phyloP scores from a whole-genome alignment of 2,797 vertebrate genomes.

The Ctenopoma kingsleyae region DNA sequence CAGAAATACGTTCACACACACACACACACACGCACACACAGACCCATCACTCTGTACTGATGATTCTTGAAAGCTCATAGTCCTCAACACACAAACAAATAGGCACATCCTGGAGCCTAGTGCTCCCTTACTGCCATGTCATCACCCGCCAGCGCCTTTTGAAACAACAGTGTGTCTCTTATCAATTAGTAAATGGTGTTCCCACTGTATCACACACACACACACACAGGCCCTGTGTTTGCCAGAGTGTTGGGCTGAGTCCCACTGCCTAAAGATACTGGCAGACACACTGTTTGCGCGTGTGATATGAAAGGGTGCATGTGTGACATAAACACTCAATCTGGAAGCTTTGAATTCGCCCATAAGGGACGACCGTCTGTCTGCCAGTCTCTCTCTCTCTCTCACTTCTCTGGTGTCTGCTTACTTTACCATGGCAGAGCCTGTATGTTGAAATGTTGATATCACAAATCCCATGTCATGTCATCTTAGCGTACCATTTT shows the following conservation, averaged over 20 bases:
- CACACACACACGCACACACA: neutral
- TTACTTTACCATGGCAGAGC: constrained; percentile 64
- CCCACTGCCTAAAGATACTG: constrained; percentile 81
- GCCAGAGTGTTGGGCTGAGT: constrained; percentile 74
- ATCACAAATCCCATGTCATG: constrained; percentile 78
- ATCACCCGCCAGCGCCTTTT: constrained; percentile 68
- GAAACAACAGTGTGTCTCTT: constrained; percentile 76
- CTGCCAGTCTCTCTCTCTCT: constrained; percentile 67
- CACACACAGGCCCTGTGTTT: constrained; percentile 58
- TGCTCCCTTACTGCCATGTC: constrained; percentile 68
- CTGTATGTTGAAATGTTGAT: constrained; percentile 76
- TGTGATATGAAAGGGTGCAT: constrained; percentile 72
- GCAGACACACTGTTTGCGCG: constrained; percentile 61
- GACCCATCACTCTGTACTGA: constrained; percentile 42
- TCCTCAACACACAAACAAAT: constrained; percentile 57
- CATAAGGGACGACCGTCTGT: constrained; percentile 67
- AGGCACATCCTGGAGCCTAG: constrained; percentile 55
- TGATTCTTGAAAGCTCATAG: constrained; percentile 48
- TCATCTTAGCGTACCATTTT: constrained; percentile 71
- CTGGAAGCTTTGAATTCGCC: constrained; percentile 76
- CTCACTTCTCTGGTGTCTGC: constrained; percentile 69
- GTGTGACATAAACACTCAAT: constrained; percentile 79
- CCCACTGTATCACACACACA: constrained; percentile 48
- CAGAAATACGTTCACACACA: constrained; percentile 32
- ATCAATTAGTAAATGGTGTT: constrained; percentile 81